A percentile compares a stretch with the other conserved stretches of the same genome.
Conservation (phyloP, 2,113 vertebrate species). For the Oplegnathus fasciatus region DNA sequence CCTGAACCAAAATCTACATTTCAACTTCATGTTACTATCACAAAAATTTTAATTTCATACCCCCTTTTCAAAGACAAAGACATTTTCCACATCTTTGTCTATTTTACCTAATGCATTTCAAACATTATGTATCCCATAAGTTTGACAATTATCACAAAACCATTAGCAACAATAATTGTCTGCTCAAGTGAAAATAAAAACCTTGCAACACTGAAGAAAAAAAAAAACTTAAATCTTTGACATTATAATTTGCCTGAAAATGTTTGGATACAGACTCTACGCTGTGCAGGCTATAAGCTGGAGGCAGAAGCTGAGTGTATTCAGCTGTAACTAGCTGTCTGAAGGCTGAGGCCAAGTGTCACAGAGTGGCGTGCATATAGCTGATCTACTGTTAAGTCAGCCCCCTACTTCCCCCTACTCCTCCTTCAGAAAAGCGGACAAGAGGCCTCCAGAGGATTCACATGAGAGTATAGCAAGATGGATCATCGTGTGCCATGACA, state of each 20-base stretch:
- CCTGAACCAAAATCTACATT: neutral
- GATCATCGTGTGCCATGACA: conserved; percentile 58
- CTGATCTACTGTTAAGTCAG: conserved; percentile 46
- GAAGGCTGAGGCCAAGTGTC: conserved; percentile 21
- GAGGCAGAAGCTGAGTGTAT: conserved; percentile 15
- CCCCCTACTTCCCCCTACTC: neutral
- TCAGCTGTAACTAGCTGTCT: conserved; percentile 23
- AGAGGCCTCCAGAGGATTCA: conserved; percentile 45
- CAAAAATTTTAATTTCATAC: neutral
- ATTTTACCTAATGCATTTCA: neutral
- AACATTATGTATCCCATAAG: neutral
- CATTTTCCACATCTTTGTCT: neutral
- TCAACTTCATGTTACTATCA: neutral
- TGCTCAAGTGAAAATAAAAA: neutral
- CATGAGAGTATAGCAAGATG: conserved; percentile 54
- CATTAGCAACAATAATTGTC: neutral
- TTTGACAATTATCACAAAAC: neutral
- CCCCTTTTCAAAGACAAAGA: neutral
- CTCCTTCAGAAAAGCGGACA: conserved; percentile 12
- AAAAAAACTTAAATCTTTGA: neutral
- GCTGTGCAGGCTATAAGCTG: neutral
- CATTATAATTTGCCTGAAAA: neutral
- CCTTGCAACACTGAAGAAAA: neutral
- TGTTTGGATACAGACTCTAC: neutral
- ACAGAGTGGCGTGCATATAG: conserved; percentile 18